These are phyloP conservation scores for Anas flavirostris DNA, from an alignment of 2,797 vertebrate genomes.

Conservation along the genomic window DNA sequence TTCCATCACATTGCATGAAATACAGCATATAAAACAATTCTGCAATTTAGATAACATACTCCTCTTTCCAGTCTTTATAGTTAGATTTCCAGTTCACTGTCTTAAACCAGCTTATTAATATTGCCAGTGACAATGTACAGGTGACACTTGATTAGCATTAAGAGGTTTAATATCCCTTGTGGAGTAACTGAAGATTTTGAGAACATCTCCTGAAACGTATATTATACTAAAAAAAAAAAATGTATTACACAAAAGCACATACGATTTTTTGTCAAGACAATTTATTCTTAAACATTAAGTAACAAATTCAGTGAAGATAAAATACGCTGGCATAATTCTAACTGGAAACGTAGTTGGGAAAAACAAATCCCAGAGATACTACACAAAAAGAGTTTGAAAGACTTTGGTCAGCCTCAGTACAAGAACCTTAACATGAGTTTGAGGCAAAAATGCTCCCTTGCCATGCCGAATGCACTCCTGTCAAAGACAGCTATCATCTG, in stretches of 20 bases:
- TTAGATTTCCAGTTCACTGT: neutral
- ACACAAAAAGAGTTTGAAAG: neutral
- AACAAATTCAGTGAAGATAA: neutral
- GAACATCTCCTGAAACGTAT: neutral
- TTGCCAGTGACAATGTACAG: neutral
- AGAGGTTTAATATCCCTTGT: neutral
- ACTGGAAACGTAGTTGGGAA: neutral
- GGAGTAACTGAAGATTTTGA: neutral
- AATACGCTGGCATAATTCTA: neutral
- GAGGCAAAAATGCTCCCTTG: neutral
- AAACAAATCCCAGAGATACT: neutral
- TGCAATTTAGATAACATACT: neutral
- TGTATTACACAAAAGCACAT: fast-evolving
- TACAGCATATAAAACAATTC: neutral
- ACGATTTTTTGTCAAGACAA: neutral
- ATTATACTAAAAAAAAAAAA: neutral
- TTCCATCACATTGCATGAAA: neutral
- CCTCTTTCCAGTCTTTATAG: neutral
- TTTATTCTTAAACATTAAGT: neutral
- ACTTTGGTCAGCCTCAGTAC: neutral
- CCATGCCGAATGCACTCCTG: neutral
- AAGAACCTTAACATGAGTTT: neutral
- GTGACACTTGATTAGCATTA: neutral
- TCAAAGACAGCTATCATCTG: slow-evolving; percentile 27
- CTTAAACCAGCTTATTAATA: neutral